These are phyloP conservation scores for Anarsia innoxiella DNA, from an alignment of 2,888 invertebrate species.

Conservation along the genomic window DNA sequence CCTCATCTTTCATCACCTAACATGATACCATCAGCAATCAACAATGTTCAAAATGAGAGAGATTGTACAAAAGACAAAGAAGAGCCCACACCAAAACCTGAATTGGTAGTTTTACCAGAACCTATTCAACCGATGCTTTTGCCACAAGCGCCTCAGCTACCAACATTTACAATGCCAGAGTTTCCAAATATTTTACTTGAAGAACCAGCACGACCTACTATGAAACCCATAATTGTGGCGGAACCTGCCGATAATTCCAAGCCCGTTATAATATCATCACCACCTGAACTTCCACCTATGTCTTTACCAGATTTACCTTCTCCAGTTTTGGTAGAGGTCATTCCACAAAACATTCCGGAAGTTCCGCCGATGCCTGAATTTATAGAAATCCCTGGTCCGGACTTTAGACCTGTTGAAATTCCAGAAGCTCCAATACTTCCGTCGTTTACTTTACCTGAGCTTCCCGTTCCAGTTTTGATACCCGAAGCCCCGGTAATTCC, in stretches of 20 bases:
- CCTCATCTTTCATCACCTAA: constrained; percentile 26
- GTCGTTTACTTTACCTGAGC: constrained; percentile 3
- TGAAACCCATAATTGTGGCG: too few species aligned
- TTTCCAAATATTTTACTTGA: background rate
- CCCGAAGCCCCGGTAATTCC: constrained; percentile 11
- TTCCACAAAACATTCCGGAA: constrained; percentile 13
- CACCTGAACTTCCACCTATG: background rate
- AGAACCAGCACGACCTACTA: background rate
- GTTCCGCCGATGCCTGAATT: background rate
- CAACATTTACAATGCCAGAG: background rate
- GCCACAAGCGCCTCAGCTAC: background rate
- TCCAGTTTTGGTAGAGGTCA: background rate
- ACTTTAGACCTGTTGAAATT: constrained; percentile 1
- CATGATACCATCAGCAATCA: background rate
- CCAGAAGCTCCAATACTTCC: constrained; percentile 6
- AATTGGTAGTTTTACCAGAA: too few species aligned
- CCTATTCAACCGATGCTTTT: background rate
- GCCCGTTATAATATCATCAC: background rate
- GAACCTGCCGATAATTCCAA: background rate
- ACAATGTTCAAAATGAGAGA: background rate
- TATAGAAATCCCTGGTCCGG: background rate
- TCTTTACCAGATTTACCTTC: background rate
- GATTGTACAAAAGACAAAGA: too few species aligned
- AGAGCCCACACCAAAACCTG: constrained; percentile 1
- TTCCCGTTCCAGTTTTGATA: constrained; percentile 9